Base-by-base conservation (phyloP, 2,797 vertebrate species). In the Nothura maculosa region DNA sequence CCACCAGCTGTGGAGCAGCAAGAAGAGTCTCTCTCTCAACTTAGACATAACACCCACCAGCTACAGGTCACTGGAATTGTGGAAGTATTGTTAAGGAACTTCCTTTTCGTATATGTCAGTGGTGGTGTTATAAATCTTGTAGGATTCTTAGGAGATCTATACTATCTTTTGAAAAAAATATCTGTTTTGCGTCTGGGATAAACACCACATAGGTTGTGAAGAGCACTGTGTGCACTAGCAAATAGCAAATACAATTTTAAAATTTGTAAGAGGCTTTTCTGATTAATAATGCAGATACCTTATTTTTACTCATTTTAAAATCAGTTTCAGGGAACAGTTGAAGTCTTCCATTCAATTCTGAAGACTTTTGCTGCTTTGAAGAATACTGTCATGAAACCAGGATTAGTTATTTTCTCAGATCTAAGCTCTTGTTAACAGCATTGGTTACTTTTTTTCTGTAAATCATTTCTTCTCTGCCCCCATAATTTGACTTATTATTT, bases 231-330 rank as follows among this genome's bases (percentile, higher is more conserved):
- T 88, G 92, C 93, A 87, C 81, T 50, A 94, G 94, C 83, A 97
- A 96, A 96, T 89, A 96, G 91, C 38, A 97, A 96, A 95, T 85
- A 90, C 17, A 52, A 43, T 89, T 90, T 97, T 96, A 95, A 96
- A 97, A 96, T 95, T 96, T 66, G 5, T 64, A 84, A 40, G 54
- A 69, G 83, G 52, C 93, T 76, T 75, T 90, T 76, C 83, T 82
- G 73, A 94, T 98, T 96, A 97, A 96, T 97, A 97, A 97, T 97
- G 94, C 60, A 97, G 75, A 94, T 87, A 77, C 27, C 62, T 96
- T 96, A 87, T 84, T 96, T 86, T 95, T 81, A 61, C 36, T 96
- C 67, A 62, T 64, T 82, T 94, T 77, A 93, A 96, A 97, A 92
- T 95, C 87, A 96, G 89, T 89, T 95, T 94, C 90, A 88, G 75